Base-by-base conservation (phyloP, 2,888 invertebrate genomes). In the Thereva unica region DNA sequence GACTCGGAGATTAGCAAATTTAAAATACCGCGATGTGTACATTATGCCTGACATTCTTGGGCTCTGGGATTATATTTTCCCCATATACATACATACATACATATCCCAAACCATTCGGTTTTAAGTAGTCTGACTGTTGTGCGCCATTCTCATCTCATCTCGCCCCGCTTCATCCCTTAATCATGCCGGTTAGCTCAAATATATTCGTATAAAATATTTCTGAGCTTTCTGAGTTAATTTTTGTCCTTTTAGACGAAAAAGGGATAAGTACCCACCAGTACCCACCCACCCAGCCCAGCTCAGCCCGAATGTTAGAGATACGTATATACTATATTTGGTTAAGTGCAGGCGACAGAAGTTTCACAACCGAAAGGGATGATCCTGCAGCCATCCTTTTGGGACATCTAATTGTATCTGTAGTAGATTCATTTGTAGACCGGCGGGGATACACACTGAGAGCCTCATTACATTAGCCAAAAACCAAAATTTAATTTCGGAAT, bases 401-500 rank as follows among this genome's bases (percentile, higher is more conserved):
- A 34, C 41, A 40, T 6, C 49, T 38, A 8, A 8, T 38, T 12
- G 49, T 50, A 61, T 61, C 61, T 35, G 40, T 35, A 42, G 41
- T 41, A 23, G 23, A 23, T 61, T 34, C 50, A 41, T 50, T 61
- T 41, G n/a, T 61, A 23, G 23, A 23, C 23, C 38, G 61, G 40
- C 34, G 40, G 53, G 35, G 53, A 37, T 64, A 64, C 42, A 64
- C 42, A 53, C 53, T 64, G 35, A 64, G 45, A 53, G 53, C 53
- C 64, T 53, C 34, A 64, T 64, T 53, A 64, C 53, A 45, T 64
- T 64, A 53, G 1, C 53, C 44, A 64, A 53, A 61, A 52, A 53
- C 53, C 53, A 53, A 64, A 53, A 64, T 64, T 64, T 64, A 64
- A 53, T 64, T 52, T 44, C 52, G 7, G 44, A 64, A 64, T 64